phyloP scores from a whole-genome alignment of 1,140 invertebrate species.

The Harlomillsia oculata region DNA sequence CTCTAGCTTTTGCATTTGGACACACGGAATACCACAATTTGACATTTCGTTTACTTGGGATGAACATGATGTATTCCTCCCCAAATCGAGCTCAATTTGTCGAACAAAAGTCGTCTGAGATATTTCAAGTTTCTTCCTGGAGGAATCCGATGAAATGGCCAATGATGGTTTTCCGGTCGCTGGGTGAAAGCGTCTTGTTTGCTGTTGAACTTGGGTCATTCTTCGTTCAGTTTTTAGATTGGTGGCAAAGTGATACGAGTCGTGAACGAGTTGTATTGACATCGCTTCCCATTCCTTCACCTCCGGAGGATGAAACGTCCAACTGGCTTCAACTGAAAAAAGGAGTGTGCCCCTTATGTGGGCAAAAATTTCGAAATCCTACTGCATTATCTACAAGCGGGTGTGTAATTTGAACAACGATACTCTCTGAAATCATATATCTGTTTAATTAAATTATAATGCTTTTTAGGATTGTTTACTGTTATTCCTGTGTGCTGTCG shows the following conservation, averaged over 20 bases:
- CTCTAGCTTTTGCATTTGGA: slow-evolving; percentile 7
- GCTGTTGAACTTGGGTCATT: slow-evolving; percentile 24
- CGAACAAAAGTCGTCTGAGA: slow-evolving; percentile 11
- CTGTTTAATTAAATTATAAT: not conserved
- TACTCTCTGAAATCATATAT: not conserved
- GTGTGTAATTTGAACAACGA: not conserved
- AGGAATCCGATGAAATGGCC: slow-evolving; percentile 7
- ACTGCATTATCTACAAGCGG: slow-evolving; percentile 23
- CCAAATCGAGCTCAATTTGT: slow-evolving; percentile 5
- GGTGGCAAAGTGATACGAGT: slow-evolving; percentile 18
- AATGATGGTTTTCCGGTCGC: not conserved
- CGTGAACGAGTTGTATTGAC: slow-evolving; percentile 2
- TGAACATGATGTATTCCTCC: slow-evolving; percentile 18
- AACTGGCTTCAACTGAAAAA: slow-evolving; percentile 1
- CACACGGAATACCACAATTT: slow-evolving; percentile 13
- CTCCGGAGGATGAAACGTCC: not conserved
- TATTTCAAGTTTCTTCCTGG: slow-evolving; percentile 6
- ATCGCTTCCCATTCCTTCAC: slow-evolving; percentile 16
- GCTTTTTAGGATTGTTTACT: slow-evolving; percentile 18
- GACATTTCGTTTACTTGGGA: slow-evolving; percentile 10
- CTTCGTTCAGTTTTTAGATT: slow-evolving; percentile 28
- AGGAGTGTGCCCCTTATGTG: slow-evolving; percentile 21
- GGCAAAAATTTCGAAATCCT: slow-evolving; percentile 13
- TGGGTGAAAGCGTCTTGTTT: slow-evolving; percentile 21
- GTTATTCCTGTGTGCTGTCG: slow-evolving; percentile 19